Conservation (phyloP, 2,888 invertebrate genomes). For the Gymnoscelis rufifasciata region DNA sequence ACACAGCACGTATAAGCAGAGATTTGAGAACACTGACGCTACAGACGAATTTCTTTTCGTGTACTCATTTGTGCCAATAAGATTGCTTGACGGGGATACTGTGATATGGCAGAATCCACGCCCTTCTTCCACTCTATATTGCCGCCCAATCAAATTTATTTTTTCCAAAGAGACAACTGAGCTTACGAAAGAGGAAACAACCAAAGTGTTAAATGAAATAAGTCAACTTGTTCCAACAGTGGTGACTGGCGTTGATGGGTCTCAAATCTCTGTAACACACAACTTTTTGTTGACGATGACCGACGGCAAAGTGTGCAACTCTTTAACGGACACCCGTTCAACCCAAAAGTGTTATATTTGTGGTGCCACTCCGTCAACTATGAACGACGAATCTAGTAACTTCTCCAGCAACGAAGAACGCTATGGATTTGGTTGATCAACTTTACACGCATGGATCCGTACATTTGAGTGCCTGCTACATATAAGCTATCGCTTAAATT, state of each 20-base stretch:
- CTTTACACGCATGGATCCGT: slow-evolving; percentile 4
- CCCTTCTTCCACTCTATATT: not conserved
- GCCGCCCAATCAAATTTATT: not conserved
- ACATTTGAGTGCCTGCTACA: slow-evolving; percentile 7
- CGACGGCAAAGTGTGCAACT: slow-evolving; percentile 21
- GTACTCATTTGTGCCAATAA: not conserved
- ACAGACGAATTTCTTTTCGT: not conserved
- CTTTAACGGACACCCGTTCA: slow-evolving; percentile 20
- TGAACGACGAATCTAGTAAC: slow-evolving; percentile 1
- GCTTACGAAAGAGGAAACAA: not conserved
- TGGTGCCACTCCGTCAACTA: slow-evolving; percentile 9
- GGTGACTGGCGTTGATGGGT: not conserved
- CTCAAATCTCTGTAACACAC: slow-evolving; percentile 10
- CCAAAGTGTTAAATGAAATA: not conserved
- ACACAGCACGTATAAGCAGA: not conserved
- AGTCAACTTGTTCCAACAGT: not conserved
- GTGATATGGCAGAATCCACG: not conserved
- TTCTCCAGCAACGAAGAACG: slow-evolving; percentile 11
- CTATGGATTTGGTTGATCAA: slow-evolving; percentile 17
- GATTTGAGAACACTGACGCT: not conserved
- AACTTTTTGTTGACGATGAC: slow-evolving; percentile 17
- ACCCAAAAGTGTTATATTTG: slow-evolving; percentile 21
- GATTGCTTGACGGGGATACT: not conserved
- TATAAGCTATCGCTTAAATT: slow-evolving; percentile 6
- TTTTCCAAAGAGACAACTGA: not conserved